Evolutionary conservation across 2,797 vertebrate genomes (phyloP), one percentile per base, ranked within the genome.

Genomic region (Micropoecilia bifurca): DNA sequence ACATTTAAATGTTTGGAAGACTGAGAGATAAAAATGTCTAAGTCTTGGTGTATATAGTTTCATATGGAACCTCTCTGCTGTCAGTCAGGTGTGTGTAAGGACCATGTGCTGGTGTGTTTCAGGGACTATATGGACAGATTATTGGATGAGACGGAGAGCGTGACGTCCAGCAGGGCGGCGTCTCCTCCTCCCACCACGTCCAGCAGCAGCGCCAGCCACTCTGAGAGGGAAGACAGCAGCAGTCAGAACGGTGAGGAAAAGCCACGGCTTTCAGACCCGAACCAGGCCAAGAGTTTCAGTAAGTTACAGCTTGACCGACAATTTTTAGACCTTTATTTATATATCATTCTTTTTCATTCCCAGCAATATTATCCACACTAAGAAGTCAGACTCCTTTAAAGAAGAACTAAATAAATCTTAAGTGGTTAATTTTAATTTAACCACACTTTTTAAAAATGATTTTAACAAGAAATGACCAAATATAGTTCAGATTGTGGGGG

Each of bases 111-210:
- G 79, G 41, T 71, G 73, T 61, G 74, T 77, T 93, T 88, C 78
- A 79, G 98, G 89, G 97, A 99, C 92, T 98, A 98, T 87, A 98
- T 98, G 97, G 98, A 98, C 82, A 96, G 97, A n/a, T 96, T 98
- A 83, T 90, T 98, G 86, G 97, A 98, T 57, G 98, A 99, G 89
- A 97, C 97, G 0, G 98, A 98, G 91, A 99, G 97, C 3, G 96
- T 97, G 0, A 95, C 98, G 0, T 98, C 97, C 81, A 98, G 97
- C 74, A 90, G 97, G 53, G 97, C 97, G 1, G 96, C 97, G 0
- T 97, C 97, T 4, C 97, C 97, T 7, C 98, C 98, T 1, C 97
- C 97, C 39, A 96, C 96, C 5, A 93, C 96, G 28, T 98, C 98
- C 81, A 98, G 96, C 94, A 97, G 97, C 90, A 97, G 97, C 88